These are phyloP conservation scores for Pyralis farinalis DNA, from an alignment of 2,888 invertebrate species.

Conservation along the genomic window DNA sequence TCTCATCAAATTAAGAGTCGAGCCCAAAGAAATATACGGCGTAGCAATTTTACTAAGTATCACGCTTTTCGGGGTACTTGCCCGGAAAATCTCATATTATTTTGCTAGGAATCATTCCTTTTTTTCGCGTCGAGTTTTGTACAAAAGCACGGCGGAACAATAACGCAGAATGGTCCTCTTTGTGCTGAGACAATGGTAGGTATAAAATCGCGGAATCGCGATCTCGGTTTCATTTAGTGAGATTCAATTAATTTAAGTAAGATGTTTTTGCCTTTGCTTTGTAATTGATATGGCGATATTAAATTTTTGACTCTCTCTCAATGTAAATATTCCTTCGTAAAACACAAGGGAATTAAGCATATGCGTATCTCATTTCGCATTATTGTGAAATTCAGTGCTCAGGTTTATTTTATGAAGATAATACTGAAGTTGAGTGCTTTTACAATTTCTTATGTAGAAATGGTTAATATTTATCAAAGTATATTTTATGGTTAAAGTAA, in stretches of 20 bases:
- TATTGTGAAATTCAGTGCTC: background rate
- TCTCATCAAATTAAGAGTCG: slow-evolving; percentile 63
- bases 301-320: slow-evolving; percentile 21
- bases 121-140: slow-evolving; percentile 24
- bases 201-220: slow-evolving; percentile 33
- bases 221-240: slow-evolving; percentile 34
- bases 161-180: slow-evolving; percentile 44
- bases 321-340: slow-evolving; percentile 4
- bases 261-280: slow-evolving; percentile 23
- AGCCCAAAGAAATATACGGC: slow-evolving; percentile 52
- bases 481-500: too few relatives aligned
- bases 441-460: background rate
- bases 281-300: slow-evolving; percentile 36
- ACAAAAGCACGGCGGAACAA: slow-evolving; percentile 48
- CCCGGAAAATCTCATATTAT: slow-evolving; percentile 53
- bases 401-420: background rate
- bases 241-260: slow-evolving; percentile 52
- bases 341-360: background rate
- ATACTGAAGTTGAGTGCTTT: background rate
- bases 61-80: slow-evolving; percentile 40
- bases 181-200: slow-evolving; percentile 48
- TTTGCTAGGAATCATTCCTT: slow-evolving; percentile 46
- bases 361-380: background rate
- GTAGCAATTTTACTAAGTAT: slow-evolving; percentile 51
- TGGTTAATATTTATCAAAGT: too few relatives aligned